These are phyloP conservation scores for Tetheella fluctuosa DNA, from an alignment of 2,888 invertebrate species.

Conservation along the genomic window DNA sequence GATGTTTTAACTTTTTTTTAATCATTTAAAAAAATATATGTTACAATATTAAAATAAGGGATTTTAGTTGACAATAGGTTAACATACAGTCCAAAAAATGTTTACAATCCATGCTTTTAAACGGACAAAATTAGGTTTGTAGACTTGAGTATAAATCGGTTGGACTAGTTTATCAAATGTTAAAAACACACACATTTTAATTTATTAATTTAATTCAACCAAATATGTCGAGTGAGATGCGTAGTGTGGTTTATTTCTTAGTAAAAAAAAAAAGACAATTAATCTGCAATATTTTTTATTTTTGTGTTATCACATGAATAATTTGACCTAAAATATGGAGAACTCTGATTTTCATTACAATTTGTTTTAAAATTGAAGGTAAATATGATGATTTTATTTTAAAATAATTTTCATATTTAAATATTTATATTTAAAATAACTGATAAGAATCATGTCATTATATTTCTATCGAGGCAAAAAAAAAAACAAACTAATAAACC, in stretches of 20 bases:
- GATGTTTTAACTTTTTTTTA: constrained; percentile 7
- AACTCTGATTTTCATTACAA: too few species aligned
- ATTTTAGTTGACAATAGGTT: neutral
- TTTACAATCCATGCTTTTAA: constrained; percentile 2
- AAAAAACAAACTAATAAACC: constrained; percentile 13
- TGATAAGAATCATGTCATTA: too few species aligned
- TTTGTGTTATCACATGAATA: neutral
- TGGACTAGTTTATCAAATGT: constrained; percentile 48
- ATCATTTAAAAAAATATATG: neutral
- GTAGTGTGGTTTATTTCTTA: constrained; percentile 7
- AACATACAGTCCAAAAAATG: neutral
- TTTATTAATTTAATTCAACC: constrained; percentile 19
- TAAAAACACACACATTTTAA: constrained; percentile 32
- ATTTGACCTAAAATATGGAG: too few species aligned
- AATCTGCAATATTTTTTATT: neutral
- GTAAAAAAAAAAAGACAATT: neutral
- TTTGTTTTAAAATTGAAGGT: too few species aligned
- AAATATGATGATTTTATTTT: neutral
- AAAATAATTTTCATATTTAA: neutral
- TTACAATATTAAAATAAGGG: constrained; percentile 17
- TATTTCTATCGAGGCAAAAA: constrained; percentile 17
- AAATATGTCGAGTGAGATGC: constrained; percentile 26
- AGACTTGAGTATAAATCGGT: constrained; percentile 45
- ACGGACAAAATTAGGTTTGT: neutral
- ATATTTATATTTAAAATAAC: too few species aligned